Evolutionary conservation across 2,113 vertebrate genomes (phyloP).

Genomic region (Chaenogobius annularis): DNA sequence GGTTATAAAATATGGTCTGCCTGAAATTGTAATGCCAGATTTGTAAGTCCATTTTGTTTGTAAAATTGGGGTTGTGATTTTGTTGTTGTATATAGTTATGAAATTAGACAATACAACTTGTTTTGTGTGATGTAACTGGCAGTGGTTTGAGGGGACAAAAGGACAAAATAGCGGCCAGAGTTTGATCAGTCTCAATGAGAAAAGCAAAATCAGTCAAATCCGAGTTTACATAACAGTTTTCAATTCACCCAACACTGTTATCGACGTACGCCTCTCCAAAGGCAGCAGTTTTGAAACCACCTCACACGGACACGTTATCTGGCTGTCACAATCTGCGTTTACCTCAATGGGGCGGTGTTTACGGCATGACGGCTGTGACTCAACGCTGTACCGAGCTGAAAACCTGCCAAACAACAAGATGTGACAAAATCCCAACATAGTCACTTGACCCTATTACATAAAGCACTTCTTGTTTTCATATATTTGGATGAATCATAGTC

Average conservation of each 20-base stretch:
- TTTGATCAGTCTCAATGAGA: too few relatives aligned
- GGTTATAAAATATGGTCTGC: too few relatives aligned
- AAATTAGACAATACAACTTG: too few relatives aligned
- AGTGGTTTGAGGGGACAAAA: too few relatives aligned
- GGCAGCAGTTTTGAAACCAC: background rate
- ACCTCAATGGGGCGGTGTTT: background rate
- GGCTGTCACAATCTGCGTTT: background rate
- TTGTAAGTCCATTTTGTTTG: too few relatives aligned
- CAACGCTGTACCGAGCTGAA: background rate
- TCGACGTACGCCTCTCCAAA: background rate
- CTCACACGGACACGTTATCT: background rate
- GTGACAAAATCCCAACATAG: background rate
- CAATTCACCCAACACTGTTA: background rate
- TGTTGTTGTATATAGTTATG: too few relatives aligned
- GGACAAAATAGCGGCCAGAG: too few relatives aligned
- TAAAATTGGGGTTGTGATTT: too few relatives aligned
- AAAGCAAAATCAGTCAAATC: background rate
- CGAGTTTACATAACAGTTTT: background rate
- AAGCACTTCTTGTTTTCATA: background rate
- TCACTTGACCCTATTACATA: constrained; percentile 12
- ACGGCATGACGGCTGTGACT: background rate
- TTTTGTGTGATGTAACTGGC: too few relatives aligned
- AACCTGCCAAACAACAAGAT: background rate
- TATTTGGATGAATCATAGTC: background rate
- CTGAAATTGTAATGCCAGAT: too few relatives aligned